phyloP scores from a whole-genome alignment of 2,797 vertebrate genomes.

The Eulemur coronatus region DNA sequence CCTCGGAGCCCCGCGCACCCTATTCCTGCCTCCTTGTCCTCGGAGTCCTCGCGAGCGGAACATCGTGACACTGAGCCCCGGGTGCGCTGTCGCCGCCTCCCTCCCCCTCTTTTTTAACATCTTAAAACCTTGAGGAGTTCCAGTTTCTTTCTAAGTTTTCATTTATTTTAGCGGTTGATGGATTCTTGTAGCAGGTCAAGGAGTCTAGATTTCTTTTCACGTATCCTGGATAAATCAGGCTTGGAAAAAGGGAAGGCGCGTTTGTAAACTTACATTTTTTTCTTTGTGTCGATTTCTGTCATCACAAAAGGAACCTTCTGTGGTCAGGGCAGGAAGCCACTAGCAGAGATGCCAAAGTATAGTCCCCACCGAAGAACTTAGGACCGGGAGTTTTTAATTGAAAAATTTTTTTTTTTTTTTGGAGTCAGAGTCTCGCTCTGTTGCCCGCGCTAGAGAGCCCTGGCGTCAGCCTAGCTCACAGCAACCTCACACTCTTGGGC shows the following conservation, averaged over 20 bases:
- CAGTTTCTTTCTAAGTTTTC: neutral
- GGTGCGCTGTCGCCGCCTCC: neutral
- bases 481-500: too few species aligned
- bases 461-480: too few species aligned
- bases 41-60: neutral
- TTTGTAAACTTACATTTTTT: neutral
- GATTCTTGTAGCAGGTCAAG: neutral
- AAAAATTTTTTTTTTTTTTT: neutral
- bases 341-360: neutral
- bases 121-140: neutral
- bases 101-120: neutral
- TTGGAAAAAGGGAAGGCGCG: neutral
- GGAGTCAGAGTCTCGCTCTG: too few species aligned
- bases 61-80: neutral
- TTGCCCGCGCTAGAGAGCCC: too few species aligned
- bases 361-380: neutral
- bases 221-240: neutral
- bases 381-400: neutral
- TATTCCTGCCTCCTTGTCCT: neutral
- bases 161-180: neutral
- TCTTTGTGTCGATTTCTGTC: neutral
- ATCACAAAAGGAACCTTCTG: conserved; percentile 54
- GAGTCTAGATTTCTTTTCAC: neutral
- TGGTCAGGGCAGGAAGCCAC: conserved; percentile 57
- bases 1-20: neutral